A percentile compares a stretch with the other conserved stretches of the same genome.
Evolutionary conservation across 1,140 invertebrate species (phyloP).

Genomic region (Drosophila trapezifrons): DNA sequence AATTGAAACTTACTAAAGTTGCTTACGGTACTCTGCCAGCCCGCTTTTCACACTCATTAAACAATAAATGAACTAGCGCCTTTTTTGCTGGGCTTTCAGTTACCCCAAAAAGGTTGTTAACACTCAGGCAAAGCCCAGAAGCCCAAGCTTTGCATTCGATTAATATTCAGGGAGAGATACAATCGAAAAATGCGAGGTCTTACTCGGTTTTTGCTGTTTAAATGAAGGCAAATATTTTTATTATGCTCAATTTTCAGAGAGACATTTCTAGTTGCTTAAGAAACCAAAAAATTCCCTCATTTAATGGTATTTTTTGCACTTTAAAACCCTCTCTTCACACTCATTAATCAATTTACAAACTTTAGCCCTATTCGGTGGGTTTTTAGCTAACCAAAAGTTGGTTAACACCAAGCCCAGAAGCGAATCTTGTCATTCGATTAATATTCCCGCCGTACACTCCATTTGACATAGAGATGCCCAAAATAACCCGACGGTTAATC

Average conservation of each 20-base stretch:
- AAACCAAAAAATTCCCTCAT: neutral
- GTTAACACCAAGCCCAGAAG: conserved; percentile 29
- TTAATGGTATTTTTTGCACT: neutral
- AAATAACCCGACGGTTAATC: conserved; percentile 50
- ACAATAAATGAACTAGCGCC: conserved; percentile 59
- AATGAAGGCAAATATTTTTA: neutral
- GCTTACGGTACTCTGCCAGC: conserved; percentile 61
- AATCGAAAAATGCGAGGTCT: no score
- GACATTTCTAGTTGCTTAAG: neutral
- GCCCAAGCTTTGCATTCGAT: neutral
- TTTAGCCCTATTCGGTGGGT: conserved; percentile 41
- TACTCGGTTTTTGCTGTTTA: neutral
- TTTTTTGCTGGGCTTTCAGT: conserved; percentile 45
- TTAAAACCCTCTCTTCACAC: conserved; percentile 57
- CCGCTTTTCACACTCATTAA: conserved; percentile 70
- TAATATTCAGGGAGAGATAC: neutral
- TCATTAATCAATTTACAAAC: conserved; percentile 57
- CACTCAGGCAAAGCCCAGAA: conserved; percentile 13
- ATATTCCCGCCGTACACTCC: conserved; percentile 40
- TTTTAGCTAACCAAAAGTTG: conserved; percentile 24
- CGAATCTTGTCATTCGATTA: conserved; percentile 14
- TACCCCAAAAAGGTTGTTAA: conserved; percentile 59
- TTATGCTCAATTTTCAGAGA: no score
- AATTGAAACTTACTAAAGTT: conserved; percentile 60
- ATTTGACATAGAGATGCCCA: conserved; percentile 47